Evolutionary conservation across 2,113 vertebrate genomes (phyloP).

Genomic region (Orcinus orca): DNA sequence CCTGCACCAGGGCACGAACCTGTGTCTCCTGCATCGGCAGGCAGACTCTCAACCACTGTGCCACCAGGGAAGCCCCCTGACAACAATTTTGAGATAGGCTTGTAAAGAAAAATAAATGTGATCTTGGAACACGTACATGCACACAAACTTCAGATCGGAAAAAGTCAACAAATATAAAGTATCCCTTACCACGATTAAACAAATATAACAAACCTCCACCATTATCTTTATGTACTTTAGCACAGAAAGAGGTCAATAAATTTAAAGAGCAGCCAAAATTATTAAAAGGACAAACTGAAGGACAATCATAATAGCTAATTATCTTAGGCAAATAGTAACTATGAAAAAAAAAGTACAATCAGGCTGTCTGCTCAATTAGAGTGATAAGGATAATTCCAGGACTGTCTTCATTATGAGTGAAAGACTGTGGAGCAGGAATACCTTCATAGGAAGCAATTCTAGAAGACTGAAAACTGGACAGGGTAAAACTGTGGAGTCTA

Average conservation of each 20-base stretch:
- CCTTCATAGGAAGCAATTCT: neutral
- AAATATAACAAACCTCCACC: neutral
- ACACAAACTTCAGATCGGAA: neutral
- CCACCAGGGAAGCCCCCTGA: neutral
- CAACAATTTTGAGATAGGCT: constrained; percentile 18
- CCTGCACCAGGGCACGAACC: no score
- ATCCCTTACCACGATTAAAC: neutral
- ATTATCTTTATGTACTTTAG: neutral
- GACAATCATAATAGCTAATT: constrained; percentile 58
- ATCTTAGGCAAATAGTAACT: neutral
- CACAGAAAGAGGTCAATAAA: constrained; percentile 59
- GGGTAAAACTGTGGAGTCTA: neutral
- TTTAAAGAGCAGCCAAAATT: constrained; percentile 38
- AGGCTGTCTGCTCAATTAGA: neutral
- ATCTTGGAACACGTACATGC: neutral
- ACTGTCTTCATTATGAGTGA: neutral
- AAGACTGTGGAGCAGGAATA: neutral
- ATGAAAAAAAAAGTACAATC: neutral
- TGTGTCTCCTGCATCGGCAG: no score
- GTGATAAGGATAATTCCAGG: neutral
- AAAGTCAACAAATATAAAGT: constrained; percentile 29
- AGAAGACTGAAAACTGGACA: neutral
- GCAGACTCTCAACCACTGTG: no score
- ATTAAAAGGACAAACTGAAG: constrained; percentile 43
- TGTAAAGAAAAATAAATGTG: constrained; percentile 38